Conservation (phyloP, 1,140 invertebrate species). For the Plectrocnemia conspersa region DNA sequence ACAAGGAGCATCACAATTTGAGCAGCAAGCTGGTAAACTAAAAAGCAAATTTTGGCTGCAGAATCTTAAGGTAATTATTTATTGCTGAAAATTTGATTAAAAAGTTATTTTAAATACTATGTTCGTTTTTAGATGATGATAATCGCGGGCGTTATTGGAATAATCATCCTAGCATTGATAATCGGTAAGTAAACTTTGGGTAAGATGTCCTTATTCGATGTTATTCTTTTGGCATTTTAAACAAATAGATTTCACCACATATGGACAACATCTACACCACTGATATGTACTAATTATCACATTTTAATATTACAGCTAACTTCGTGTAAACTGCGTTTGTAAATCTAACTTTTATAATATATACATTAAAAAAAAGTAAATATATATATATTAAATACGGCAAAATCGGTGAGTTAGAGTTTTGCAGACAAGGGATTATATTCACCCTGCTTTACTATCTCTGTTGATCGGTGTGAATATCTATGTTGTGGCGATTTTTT, state of each 20-base stretch:
- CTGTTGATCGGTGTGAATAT: constrained; percentile 21
- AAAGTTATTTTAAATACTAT: constrained; percentile 33
- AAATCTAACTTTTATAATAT: constrained; percentile 4
- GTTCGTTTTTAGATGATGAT: constrained; percentile 82
- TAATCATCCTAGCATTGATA: constrained; percentile 83
- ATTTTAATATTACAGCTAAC: constrained; percentile 36
- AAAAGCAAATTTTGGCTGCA: constrained; percentile 99
- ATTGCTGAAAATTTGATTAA: constrained; percentile 29
- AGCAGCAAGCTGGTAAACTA: constrained; percentile 94
- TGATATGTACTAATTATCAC: constrained; percentile 25
- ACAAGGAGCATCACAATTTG: constrained; percentile 96
- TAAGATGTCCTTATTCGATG: constrained; percentile 1
- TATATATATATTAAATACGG: constrained; percentile 20
- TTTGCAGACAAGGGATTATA: constrained; percentile 14
- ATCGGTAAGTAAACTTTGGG: constrained; percentile 67
- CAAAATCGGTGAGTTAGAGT: constrained; percentile 33
- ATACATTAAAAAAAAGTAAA: constrained; percentile 4
- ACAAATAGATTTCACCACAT: constrained; percentile 10
- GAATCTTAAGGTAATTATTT: constrained; percentile 81
- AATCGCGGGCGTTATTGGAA: constrained; percentile 83
- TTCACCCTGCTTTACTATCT: constrained; percentile 13
- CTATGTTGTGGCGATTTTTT: constrained; percentile 24
- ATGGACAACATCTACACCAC: not conserved
- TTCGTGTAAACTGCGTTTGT: constrained; percentile 32
- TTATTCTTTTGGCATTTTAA: constrained; percentile 5